phyloP scores from a whole-genome alignment of 2,113 vertebrate species.

The Pandion haliaetus region DNA sequence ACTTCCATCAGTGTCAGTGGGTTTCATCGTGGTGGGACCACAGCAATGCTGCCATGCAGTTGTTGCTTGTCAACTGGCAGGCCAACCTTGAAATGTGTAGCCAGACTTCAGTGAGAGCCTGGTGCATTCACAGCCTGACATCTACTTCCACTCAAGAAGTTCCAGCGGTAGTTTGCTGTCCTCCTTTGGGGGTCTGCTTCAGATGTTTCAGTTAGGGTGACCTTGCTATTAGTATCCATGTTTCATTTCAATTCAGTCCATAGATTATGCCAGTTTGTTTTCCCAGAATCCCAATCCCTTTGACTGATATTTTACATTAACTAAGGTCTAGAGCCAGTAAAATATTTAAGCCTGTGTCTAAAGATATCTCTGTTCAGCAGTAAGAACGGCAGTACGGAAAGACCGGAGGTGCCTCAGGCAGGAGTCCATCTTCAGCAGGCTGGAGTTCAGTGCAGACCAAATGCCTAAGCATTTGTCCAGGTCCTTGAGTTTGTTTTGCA shows the following conservation, averaged over 20 bases:
- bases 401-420: neutral
- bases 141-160: neutral
- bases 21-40: neutral
- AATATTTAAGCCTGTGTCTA: neutral
- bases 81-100: neutral
- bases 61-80: neutral
- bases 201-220: neutral
- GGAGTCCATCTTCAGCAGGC: neutral
- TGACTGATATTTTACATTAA: neutral
- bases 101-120: neutral
- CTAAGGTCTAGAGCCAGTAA: neutral
- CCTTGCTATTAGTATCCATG: neutral
- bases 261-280: neutral
- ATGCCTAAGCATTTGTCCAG: neutral
- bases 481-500: neutral
- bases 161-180: neutral
- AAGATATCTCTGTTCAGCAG: neutral
- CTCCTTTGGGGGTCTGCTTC: neutral
- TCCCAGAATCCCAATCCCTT: neutral
- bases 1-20: neutral
- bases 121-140: neutral
- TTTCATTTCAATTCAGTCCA: neutral
- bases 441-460: neutral
- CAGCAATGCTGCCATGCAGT: neutral
- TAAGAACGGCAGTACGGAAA: neutral